Evolutionary conservation across 2,797 vertebrate genomes (phyloP), one percentile per base, ranked within the genome.

Genomic region (Ataeniobius toweri): DNA sequence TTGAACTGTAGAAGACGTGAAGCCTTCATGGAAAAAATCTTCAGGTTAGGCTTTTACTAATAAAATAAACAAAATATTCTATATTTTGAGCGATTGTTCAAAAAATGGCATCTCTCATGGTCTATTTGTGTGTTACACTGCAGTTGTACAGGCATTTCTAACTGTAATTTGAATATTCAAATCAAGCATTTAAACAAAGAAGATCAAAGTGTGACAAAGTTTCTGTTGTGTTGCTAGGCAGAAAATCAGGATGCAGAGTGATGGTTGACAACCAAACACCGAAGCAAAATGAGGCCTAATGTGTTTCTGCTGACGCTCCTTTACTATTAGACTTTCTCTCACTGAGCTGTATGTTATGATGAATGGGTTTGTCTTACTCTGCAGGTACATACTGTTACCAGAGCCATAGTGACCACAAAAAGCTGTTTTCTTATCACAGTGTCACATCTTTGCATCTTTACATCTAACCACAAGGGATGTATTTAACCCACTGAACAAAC

Each of bases 301-400:
- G 56, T 71, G 84, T 91, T 92, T 87, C 89, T 85, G 75, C 77
- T 79, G 0, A 79, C 80, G 84, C 86, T 88, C 76, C 83, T 68
- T 41, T 73, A 28, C 77, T 82, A 86, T 85, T 83, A 76, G 84
- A 74, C 77, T 79, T 26, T 44, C 20, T 63, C 74, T 59, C 13
- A 3, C 16, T 41, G 67, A 48, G 31, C 48, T 36, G 56, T 76
- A 59, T 44, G 76, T 74, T 70, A 36, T 26, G n/a, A 77, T 41
- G 7, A 76, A 55, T 16, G 51, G 73, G 75, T 26, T 67, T 12
- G 72, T 78, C 48, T 56, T 39, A 24, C 9, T 72, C 26, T 41
- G 55, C 46, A 71, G 36, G 26, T 48, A 41, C 69, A 65, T 1
- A 22, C 31, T 65, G 3, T 22, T 65, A 36, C 55, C 46, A 26